Conservation (phyloP, 1,140 invertebrate genomes). For the Hestina assimilis region DNA sequence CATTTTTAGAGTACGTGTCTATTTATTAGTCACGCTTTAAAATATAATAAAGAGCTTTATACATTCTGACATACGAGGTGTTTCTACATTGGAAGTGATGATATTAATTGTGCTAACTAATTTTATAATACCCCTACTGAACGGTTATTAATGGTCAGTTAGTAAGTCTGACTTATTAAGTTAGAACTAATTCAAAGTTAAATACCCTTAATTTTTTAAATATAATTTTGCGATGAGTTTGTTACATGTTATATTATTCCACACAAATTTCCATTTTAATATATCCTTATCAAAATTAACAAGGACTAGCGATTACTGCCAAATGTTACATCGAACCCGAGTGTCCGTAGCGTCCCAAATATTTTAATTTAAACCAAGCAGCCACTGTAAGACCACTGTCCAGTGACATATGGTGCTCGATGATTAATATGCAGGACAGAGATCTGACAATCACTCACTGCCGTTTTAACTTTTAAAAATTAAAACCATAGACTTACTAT, state of each 20-base stretch:
- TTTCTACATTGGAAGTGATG: no score
- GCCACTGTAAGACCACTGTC: constrained; percentile 40
- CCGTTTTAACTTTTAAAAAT: constrained; percentile 12
- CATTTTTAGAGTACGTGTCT: no score
- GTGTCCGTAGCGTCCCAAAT: constrained; percentile 35
- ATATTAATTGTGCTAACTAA: no score
- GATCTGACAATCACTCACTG: constrained; percentile 26
- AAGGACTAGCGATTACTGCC: constrained; percentile 43
- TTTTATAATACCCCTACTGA: no score
- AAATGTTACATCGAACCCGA: constrained; percentile 43
- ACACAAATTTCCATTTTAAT: neutral
- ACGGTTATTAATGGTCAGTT: no score
- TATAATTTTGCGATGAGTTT: neutral
- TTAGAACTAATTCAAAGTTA: no score
- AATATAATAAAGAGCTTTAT: no score
- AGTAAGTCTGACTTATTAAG: no score
- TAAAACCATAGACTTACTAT: no score
- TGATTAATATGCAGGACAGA: constrained; percentile 74
- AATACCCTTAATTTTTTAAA: no score
- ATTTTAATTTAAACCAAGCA: constrained; percentile 66
- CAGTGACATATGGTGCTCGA: constrained; percentile 53
- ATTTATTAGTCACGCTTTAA: no score
- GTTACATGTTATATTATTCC: neutral
- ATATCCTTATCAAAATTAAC: constrained; percentile 29
- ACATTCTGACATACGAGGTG: no score